Conservation (phyloP, 2,113 vertebrate species). For the Nyctibius bracteatus region DNA sequence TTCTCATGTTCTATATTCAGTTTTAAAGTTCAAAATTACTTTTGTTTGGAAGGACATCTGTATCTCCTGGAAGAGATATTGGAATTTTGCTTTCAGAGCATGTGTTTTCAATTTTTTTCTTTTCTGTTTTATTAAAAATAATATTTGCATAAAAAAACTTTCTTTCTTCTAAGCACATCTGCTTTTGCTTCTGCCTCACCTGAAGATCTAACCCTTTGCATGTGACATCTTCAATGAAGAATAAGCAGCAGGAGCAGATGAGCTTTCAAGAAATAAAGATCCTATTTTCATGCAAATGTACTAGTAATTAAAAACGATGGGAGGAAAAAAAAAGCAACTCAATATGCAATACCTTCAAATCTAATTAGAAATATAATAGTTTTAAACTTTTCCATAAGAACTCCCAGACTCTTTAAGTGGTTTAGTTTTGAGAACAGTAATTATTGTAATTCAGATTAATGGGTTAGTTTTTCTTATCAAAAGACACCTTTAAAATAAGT, state of each 20-base stretch:
- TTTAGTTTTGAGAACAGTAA: slow-evolving; percentile 29
- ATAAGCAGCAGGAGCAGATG: slow-evolving; percentile 59
- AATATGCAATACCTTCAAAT: slow-evolving; percentile 44
- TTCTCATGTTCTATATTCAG: neutral
- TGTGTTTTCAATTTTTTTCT: slow-evolving; percentile 9
- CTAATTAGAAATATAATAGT: slow-evolving; percentile 44
- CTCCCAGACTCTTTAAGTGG: slow-evolving; percentile 14
- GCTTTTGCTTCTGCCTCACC: slow-evolving; percentile 49
- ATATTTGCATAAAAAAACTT: slow-evolving; percentile 49
- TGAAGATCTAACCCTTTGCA: slow-evolving; percentile 46
- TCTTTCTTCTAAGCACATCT: slow-evolving; percentile 55
- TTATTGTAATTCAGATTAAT: slow-evolving; percentile 55
- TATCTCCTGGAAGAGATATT: neutral
- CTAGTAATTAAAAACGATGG: slow-evolving; percentile 61
- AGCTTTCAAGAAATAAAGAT: slow-evolving; percentile 63
- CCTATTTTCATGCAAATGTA: slow-evolving; percentile 65
- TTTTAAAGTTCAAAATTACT: slow-evolving; percentile 12
- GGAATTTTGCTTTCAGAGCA: slow-evolving; percentile 6
- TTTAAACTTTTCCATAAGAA: slow-evolving; percentile 42
- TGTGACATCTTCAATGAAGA: slow-evolving; percentile 52
- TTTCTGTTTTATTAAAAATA: slow-evolving; percentile 49
- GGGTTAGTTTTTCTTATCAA: slow-evolving; percentile 12
- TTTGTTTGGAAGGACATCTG: neutral
- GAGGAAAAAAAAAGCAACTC: slow-evolving; percentile 32
- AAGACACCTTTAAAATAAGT: slow-evolving; percentile 16